Evolutionary conservation across 2,113 vertebrate genomes (phyloP).

Genomic region (Glaucomys volans): DNA sequence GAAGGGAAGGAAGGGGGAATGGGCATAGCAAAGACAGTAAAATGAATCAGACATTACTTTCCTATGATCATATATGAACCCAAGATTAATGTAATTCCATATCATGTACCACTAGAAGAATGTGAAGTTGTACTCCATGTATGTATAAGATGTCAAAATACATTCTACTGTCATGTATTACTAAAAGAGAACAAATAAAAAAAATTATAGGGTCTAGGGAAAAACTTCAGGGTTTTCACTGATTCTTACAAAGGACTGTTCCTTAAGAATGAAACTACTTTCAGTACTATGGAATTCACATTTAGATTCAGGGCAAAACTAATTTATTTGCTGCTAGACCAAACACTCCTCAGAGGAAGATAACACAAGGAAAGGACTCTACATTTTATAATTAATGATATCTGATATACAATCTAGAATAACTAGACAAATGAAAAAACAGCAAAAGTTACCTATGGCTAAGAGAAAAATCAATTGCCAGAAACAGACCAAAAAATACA

Average conservation of each 20-base stretch:
- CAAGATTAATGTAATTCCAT: no score
- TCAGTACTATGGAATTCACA: neutral
- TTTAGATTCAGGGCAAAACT: neutral
- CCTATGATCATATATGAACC: no score
- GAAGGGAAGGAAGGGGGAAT: no score
- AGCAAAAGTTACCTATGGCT: neutral
- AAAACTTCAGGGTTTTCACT: neutral
- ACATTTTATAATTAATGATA: neutral
- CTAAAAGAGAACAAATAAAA: no score
- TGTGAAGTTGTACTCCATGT: no score
- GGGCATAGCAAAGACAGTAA: no score
- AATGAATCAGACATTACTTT: no score
- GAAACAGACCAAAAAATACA: neutral
- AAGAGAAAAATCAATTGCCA: neutral
- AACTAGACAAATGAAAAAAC: neutral
- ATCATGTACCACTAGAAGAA: no score
- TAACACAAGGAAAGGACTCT: neutral
- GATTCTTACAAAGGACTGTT: neutral
- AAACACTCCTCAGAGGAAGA: neutral
- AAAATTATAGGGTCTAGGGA: neutral
- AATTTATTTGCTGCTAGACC: neutral
- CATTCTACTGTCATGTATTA: no score
- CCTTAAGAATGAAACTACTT: neutral
- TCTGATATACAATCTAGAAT: neutral
- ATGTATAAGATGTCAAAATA: no score